phyloP scores from a whole-genome alignment of 2,797 vertebrate species.

The Pyrocephalus nanus region DNA sequence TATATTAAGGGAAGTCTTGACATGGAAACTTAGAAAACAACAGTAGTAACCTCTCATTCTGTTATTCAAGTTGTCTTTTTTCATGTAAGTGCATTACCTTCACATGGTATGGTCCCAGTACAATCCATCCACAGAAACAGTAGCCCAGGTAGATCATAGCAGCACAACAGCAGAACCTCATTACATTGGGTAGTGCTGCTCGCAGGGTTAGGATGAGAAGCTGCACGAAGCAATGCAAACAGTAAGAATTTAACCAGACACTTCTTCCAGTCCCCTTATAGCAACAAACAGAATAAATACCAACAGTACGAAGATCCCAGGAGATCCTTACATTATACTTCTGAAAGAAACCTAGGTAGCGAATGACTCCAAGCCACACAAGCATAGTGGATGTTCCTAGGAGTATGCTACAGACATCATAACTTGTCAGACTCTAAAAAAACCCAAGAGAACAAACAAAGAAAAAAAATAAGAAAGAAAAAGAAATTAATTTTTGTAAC shows the following conservation, averaged over 20 bases:
- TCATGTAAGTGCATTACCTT: conserved; percentile 78
- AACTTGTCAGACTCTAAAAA: conserved; percentile 86
- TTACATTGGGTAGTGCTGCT: conserved; percentile 89
- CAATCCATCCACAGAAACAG: conserved; percentile 98
- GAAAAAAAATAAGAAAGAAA: not conserved
- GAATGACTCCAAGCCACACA: conserved; percentile 93
- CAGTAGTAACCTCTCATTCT: not conserved
- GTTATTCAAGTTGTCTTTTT: not conserved
- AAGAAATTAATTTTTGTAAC: not conserved
- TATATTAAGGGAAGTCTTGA: conserved; percentile 1
- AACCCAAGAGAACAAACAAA: not conserved
- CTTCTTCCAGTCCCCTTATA: not conserved
- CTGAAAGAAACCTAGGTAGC: conserved; percentile 92
- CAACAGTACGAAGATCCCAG: conserved; percentile 18
- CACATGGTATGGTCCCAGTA: conserved; percentile 95
- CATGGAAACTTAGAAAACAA: not conserved
- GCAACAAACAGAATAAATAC: conserved; percentile 53
- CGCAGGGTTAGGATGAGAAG: conserved; percentile 91
- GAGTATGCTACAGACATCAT: conserved; percentile 94
- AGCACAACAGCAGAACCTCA: conserved; percentile 92
- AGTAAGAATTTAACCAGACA: conserved; percentile 27
- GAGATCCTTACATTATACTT: conserved; percentile 90
- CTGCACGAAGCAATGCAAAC: conserved; percentile 69
- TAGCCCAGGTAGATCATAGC: conserved; percentile 96
- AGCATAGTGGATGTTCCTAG: conserved; percentile 92